Conservation (phyloP, 1,140 invertebrate species). For the Cyphomyrmex costatus region DNA sequence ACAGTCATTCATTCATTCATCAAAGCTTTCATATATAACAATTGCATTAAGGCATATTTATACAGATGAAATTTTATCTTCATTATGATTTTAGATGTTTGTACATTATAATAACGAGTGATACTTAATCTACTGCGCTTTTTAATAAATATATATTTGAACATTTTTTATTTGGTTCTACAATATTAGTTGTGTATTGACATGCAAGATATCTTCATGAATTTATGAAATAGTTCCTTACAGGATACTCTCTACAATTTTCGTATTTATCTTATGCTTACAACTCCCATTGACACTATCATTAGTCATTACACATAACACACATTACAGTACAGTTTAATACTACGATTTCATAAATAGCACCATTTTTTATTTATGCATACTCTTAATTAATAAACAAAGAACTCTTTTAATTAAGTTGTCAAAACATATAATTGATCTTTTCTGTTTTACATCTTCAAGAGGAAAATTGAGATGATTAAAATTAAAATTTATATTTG, state of each 20-base stretch:
- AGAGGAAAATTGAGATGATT: background rate
- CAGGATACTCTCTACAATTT: background rate
- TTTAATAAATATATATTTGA: slow-evolving; percentile 19
- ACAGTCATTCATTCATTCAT: slow-evolving; percentile 40
- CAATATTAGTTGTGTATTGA: background rate
- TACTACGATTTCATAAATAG: slow-evolving; percentile 79
- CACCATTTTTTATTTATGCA: slow-evolving; percentile 58
- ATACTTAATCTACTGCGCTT: background rate
- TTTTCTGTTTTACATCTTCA: background rate
- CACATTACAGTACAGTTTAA: slow-evolving; percentile 48
- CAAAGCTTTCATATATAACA: background rate
- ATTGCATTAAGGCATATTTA: slow-evolving; percentile 23
- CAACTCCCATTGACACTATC: background rate
- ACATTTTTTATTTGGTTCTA: background rate
- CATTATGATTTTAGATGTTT: background rate
- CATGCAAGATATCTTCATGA: background rate
- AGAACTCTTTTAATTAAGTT: slow-evolving; percentile 16
- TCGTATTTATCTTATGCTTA: slow-evolving; percentile 4
- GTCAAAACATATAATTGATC: slow-evolving; percentile 16
- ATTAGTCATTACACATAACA: slow-evolving; percentile 4
- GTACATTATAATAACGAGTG: background rate
- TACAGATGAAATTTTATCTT: slow-evolving; percentile 4
- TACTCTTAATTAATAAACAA: too few relatives aligned
- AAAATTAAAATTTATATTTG: background rate
- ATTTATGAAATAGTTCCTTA: slow-evolving; percentile 24